Base-by-base conservation (phyloP, 2,888 invertebrate genomes). In the Athalia rosae region DNA sequence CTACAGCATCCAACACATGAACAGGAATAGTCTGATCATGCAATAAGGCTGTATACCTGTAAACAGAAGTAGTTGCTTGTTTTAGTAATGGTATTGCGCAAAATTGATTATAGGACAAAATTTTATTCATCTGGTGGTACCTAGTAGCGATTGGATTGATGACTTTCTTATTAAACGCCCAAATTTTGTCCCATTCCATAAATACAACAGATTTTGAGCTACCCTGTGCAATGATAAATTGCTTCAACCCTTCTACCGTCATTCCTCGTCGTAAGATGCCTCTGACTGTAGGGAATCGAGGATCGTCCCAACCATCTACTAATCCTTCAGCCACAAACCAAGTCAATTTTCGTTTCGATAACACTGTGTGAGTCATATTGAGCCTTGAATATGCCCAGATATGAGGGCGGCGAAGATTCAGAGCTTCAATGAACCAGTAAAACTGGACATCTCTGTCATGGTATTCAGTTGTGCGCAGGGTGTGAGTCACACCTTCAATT, bases 141-240 rank as follows among this genome's bases (percentile, higher is more conserved):
- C 87, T 83, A 5, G 98, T 96, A 0, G 98, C 98, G 83, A 98
- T 92, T 0, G 99, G 98, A 91, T 99, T 99, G 81, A 99, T 98
- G 1, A 98, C 95, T 93, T 99, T 99, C 90, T 99, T 99, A 89
- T 99, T 99, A 87, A 99, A 97, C 9, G 99, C 95, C 99, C 99
- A 99, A 84, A 99, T 99, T 91, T 99, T 99, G 90, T 99, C 99
- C 99, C 99, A 99, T 90, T 99, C 98, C 99, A 99, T 99, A 90
- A 98, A 97, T 3, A 99, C 99, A 6, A 99, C 98, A 0, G 98
- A 97, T 79, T 97, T 93, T 69, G 98, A 99, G 67, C 99, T 98
- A 76, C 99, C 99, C 92, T 98, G 99, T 11, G 99, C 98, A 79
- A 97, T 95, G 80, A 99, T 99, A 90, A 99, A 99, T 91, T 99